A percentile compares a stretch with the other conserved stretches of the same genome.
These are phyloP conservation scores for Apistogramma diplotaenia DNA, from an alignment of 2,113 vertebrate genomes.

Conservation along the genomic window DNA sequence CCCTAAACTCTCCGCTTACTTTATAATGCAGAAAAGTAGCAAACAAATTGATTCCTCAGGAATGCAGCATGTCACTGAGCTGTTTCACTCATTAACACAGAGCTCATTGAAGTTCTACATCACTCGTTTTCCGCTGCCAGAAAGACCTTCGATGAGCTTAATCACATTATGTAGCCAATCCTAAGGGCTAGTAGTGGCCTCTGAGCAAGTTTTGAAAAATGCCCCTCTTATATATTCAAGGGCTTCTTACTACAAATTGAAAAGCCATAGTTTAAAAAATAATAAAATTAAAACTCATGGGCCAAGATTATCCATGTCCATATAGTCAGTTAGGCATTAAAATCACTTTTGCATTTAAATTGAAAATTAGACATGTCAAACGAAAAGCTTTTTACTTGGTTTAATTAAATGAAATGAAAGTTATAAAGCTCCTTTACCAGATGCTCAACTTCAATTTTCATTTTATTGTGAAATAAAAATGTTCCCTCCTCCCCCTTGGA, in stretches of 20 bases:
- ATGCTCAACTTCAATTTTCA: constrained; percentile 37
- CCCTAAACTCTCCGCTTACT: not conserved
- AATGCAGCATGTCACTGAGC: constrained; percentile 27
- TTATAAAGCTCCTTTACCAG: constrained; percentile 34
- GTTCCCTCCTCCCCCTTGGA: constrained; percentile 17
- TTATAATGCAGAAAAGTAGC: constrained; percentile 34
- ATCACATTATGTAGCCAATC: constrained; percentile 30
- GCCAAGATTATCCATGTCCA: constrained; percentile 15
- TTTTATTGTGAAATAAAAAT: constrained; percentile 27
- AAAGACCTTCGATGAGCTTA: constrained; percentile 19
- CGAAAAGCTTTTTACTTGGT: constrained; percentile 22
- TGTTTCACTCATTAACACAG: constrained; percentile 30
- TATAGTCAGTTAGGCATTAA: not conserved
- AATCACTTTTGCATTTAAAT: constrained; percentile 31
- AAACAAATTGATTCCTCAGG: constrained; percentile 61
- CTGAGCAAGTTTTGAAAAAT: not conserved
- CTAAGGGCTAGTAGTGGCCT: not conserved
- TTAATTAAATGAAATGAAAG: constrained; percentile 15
- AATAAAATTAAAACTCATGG: too few species aligned
- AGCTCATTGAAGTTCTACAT: constrained; percentile 1
- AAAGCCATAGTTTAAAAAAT: constrained; percentile 57
- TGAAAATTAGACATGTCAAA: constrained; percentile 14
- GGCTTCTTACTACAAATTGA: constrained; percentile 36
- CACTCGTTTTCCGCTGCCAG: constrained; percentile 24
- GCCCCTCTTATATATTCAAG: constrained; percentile 14